Evolutionary conservation across 2,113 vertebrate species (phyloP), one percentile per base, ranked within the genome.

Genomic region (Seriola dumerili): DNA sequence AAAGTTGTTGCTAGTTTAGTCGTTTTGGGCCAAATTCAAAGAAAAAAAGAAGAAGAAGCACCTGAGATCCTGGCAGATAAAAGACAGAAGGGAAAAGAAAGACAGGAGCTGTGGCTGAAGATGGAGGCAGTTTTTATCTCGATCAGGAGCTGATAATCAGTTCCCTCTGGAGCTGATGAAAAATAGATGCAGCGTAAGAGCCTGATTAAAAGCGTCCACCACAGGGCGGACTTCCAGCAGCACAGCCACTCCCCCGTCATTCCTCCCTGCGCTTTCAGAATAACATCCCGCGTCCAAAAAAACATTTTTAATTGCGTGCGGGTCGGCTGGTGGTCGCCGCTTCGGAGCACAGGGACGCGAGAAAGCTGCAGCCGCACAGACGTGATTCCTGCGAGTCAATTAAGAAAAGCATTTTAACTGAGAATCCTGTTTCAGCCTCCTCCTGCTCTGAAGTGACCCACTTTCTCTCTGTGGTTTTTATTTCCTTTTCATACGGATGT

Each of bases 131-230:
- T 12, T 17, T 72, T 4, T 4, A 34, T 13, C 8, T 66, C 7
- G 52, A 16, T 66, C 70, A 38, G 21, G 2, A 7, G 44, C 17
- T n/a, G 25, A 55, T 48, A 19, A 11, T 32, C 21, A 0, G 0
- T 2, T 57, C 52, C 54, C 72, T 6, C 29, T 8, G 76, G 61
- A 58, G 55, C 10, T 12, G 4, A 42, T 64, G 12, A 72, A 76
- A 73, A 62, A 76, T 76, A n/a, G 52, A 83, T 55, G 76, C 3
- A 2, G 44, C 8, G 42, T 25, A 19, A 54, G 16, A 80, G 46
- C 36, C 38, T 65, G 63, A 87, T 80, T 87, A 80, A 80, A 87
- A 73, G 76, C 32, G 3, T 67, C 36, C 50, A 64, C 59, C 50
- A 21, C 17, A 10, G 78, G 78, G 38, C 11, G 1, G 50, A 65